Conservation (phyloP, 2,797 vertebrate species). For the Sphaeramia orbicularis region DNA sequence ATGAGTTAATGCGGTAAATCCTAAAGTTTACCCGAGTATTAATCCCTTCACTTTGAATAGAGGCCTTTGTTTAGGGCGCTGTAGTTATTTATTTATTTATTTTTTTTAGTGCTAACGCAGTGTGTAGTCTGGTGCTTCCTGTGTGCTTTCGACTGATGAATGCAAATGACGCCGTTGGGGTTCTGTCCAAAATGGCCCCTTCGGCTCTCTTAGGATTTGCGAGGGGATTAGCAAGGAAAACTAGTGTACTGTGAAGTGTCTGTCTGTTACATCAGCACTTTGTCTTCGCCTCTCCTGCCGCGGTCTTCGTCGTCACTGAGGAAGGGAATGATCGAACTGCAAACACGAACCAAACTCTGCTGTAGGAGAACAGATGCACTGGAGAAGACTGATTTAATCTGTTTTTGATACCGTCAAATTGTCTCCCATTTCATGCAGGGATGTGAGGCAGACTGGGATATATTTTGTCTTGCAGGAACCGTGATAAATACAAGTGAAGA, state of each 20-base stretch:
- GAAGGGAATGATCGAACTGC: conserved; percentile 29
- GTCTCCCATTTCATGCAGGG: too few species aligned
- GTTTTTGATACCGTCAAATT: too few species aligned
- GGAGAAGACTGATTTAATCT: too few species aligned
- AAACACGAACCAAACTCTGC: conserved; percentile 22
- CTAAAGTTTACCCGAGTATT: not conserved
- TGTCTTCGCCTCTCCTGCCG: conserved; percentile 22
- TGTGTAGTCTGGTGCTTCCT: conserved; percentile 12
- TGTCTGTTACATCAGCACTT: conserved; percentile 71
- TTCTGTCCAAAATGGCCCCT: conserved; percentile 64
- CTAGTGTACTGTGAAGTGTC: conserved; percentile 64
- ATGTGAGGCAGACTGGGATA: too few species aligned
- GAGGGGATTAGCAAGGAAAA: conserved; percentile 65
- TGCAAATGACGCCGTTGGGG: conserved; percentile 63
- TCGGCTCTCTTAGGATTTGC: conserved; percentile 62
- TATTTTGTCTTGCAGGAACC: too few species aligned
- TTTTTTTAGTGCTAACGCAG: conserved; percentile 17
- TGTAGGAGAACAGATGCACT: too few species aligned
- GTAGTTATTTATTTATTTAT: too few species aligned
- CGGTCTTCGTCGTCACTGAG: conserved; percentile 19
- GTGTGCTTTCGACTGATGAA: conserved; percentile 49
- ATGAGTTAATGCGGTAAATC: not conserved
- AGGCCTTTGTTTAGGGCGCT: conserved; percentile 26
- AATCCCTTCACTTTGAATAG: conserved; percentile 21
- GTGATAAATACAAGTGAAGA: too few species aligned